Percentiles rank a stretch among this genome's conserved stretches.
These are phyloP conservation scores for Rhingia rostrata DNA, from an alignment of 2,888 invertebrate species.

Conservation along the genomic window DNA sequence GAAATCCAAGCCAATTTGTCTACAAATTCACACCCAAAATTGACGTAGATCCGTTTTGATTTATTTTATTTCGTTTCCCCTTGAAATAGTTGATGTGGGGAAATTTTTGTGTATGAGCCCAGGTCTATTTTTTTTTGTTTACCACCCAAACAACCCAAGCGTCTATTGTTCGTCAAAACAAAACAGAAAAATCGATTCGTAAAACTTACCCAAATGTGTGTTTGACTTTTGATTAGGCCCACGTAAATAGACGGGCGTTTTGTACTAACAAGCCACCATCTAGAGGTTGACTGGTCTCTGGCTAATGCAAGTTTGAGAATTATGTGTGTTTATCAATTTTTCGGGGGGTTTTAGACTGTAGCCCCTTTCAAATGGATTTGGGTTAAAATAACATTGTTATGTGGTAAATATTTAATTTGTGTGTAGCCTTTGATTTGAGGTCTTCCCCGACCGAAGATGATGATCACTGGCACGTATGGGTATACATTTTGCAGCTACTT, in stretches of 20 bases:
- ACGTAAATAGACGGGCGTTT: conserved; percentile 34
- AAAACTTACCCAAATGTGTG: conserved; percentile 28
- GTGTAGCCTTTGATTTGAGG: conserved; percentile 60
- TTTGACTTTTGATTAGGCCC: conserved; percentile 60
- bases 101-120: not conserved
- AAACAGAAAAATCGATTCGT: conserved; percentile 28
- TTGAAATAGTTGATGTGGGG: not conserved
- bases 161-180: conserved; percentile 36
- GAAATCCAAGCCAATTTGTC: conserved; percentile 53
- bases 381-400: conserved; percentile 65
- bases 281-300: conserved; percentile 1
- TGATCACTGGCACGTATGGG: not conserved
- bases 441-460: conserved; percentile 1
- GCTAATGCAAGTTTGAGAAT: conserved; percentile 23
- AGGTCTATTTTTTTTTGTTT: conserved; percentile 16
- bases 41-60: not conserved
- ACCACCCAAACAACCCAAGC: conserved; percentile 21
- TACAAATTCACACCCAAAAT: conserved; percentile 37
- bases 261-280: conserved; percentile 49
- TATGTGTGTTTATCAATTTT: conserved; percentile 69
- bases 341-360: conserved; percentile 36
- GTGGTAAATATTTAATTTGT: conserved; percentile 63
- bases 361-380: conserved; percentile 26
- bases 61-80: not conserved
- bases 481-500: not conserved